These are phyloP conservation scores for Eupithecia pulchellata DNA, from an alignment of 2,888 invertebrate genomes.

Conservation along the genomic window DNA sequence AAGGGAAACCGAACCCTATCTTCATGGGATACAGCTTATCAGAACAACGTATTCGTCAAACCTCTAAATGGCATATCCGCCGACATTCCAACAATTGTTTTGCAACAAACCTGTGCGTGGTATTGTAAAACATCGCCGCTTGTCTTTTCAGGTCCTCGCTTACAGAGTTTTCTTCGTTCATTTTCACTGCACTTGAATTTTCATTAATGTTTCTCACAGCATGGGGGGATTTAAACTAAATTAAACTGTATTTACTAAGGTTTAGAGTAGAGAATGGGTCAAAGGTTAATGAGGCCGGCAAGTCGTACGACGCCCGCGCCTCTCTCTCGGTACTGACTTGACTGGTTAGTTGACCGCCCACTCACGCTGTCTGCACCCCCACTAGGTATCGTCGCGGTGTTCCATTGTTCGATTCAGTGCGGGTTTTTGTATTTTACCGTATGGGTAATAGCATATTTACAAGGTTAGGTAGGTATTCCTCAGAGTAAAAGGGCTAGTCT, in stretches of 20 bases:
- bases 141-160: constrained; percentile 78
- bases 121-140: constrained; percentile 80
- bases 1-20: constrained; percentile 32
- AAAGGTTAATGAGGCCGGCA: constrained; percentile 64
- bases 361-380: constrained; percentile 70
- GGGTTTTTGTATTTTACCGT: constrained; percentile 33
- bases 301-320: constrained; percentile 79
- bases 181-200: constrained; percentile 56
- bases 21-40: constrained; percentile 24
- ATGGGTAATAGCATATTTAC: neutral
- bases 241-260: constrained; percentile 34
- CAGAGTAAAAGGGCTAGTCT: too few relatives aligned
- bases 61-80: constrained; percentile 48
- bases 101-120: constrained; percentile 75
- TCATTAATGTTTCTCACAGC: constrained; percentile 46
- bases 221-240: constrained; percentile 35
- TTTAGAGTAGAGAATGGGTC: constrained; percentile 49
- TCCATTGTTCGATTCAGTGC: constrained; percentile 56
- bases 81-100: constrained; percentile 48
- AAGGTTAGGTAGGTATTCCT: neutral
- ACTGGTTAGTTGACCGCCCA: constrained; percentile 59
- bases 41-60: constrained; percentile 11
- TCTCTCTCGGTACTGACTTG: constrained; percentile 60
- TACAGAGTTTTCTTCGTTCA: constrained; percentile 76
- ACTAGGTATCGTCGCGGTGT: constrained; percentile 52